A percentile compares a stretch with the other conserved stretches of the same genome.
Evolutionary conservation across 2,888 invertebrate species (phyloP).

Genomic region (Linnaemya vulpina): DNA sequence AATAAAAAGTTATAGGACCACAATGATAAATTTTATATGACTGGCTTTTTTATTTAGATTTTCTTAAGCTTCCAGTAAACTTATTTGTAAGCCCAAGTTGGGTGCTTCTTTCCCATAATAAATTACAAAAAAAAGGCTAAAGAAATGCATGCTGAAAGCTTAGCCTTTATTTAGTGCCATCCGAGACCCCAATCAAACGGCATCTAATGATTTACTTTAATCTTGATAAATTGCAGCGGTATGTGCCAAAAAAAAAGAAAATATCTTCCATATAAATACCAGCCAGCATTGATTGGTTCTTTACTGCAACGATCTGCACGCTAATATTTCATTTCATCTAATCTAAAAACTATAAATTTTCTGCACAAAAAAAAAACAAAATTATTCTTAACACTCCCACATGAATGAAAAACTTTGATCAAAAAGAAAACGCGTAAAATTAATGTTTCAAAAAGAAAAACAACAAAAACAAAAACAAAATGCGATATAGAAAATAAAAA

Average conservation of each 20-base stretch:
- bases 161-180: conserved; percentile 29
- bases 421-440: conserved; percentile 51
- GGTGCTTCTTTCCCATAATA: background rate
- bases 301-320: conserved; percentile 22
- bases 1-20: too few species aligned
- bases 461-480: too few species aligned
- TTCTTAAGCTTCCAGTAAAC: background rate
- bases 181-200: conserved; percentile 44
- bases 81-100: too few species aligned
- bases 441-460: conserved; percentile 12
- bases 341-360: conserved; percentile 59
- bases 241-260: conserved; percentile 5
- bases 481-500: conserved; percentile 28
- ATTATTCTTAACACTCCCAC: conserved; percentile 62
- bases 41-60: background rate
- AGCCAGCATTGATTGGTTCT: conserved; percentile 39
- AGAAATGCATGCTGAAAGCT: conserved; percentile 31
- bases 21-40: background rate
- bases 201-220: conserved; percentile 60
- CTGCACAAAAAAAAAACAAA: conserved; percentile 34
- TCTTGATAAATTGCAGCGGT: conserved; percentile 56
- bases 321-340: conserved; percentile 60
- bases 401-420: conserved; percentile 46
- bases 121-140: background rate
- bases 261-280: background rate